Percentiles rank a stretch among this genome's conserved stretches.
Conservation (phyloP, 2,113 vertebrate species). For the Saccopteryx leptura region DNA sequence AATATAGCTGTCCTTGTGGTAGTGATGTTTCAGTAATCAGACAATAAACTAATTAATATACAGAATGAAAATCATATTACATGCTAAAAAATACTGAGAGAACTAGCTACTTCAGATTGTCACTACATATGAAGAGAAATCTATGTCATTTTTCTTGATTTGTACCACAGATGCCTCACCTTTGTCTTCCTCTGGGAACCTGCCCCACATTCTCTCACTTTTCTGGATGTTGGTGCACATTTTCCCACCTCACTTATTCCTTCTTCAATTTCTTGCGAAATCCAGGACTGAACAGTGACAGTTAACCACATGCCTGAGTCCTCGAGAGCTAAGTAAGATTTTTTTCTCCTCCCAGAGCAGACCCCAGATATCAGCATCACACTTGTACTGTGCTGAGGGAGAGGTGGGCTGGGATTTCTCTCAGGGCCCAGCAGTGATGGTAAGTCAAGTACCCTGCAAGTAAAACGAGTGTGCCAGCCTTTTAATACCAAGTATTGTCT, state of each 20-base stretch:
- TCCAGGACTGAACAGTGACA: not conserved
- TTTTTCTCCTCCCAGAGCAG: not conserved
- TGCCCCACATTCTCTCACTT: not conserved
- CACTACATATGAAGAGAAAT: not conserved
- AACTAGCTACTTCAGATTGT: not conserved
- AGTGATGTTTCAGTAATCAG: not conserved
- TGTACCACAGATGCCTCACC: not conserved
- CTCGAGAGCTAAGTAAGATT: not conserved
- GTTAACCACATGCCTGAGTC: not conserved
- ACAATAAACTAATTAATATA: not conserved
- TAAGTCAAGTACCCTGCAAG: not conserved
- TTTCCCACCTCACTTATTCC: not conserved
- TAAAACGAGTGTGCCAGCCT: not conserved
- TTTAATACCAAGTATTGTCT: not conserved
- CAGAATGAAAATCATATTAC: not conserved
- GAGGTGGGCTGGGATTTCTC: not conserved
- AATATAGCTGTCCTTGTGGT: not conserved
- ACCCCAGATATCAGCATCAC: not conserved
- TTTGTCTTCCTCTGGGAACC: not conserved
- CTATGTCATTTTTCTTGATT: not conserved
- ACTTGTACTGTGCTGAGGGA: not conserved
- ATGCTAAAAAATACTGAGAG: not conserved
- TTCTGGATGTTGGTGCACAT: not conserved
- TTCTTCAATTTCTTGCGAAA: not conserved
- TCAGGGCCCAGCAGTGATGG: not conserved